These are phyloP conservation scores for Fregetta grallaria DNA, from an alignment of 2,113 vertebrate genomes.

Conservation along the genomic window DNA sequence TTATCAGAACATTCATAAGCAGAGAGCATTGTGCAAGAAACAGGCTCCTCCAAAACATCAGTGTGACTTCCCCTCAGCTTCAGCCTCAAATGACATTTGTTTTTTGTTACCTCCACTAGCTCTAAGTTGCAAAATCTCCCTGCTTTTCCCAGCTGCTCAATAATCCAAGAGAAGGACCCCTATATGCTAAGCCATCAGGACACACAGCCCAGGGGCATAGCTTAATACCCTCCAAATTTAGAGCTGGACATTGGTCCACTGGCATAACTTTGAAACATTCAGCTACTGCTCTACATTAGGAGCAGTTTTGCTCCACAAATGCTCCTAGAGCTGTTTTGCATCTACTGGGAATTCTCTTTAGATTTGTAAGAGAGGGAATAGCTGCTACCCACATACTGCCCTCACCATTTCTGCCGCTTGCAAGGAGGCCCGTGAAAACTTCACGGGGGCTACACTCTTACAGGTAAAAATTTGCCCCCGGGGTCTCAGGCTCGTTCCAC, in stretches of 20 bases:
- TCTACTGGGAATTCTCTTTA: not conserved
- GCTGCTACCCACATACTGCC: not conserved
- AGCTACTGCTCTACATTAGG: not conserved
- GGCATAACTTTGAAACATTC: not conserved
- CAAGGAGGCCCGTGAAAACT: not conserved
- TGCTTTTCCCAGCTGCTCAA: not conserved
- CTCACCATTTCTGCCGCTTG: not conserved
- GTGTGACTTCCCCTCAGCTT: not conserved
- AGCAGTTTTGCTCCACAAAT: not conserved
- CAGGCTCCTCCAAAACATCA: not conserved
- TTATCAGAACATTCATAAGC: not conserved
- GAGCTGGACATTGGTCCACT: not conserved
- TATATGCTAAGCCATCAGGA: not conserved
- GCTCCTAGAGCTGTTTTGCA: not conserved
- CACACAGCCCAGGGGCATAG: not conserved
- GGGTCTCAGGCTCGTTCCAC: not conserved
- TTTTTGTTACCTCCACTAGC: not conserved
- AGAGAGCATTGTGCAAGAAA: not conserved
- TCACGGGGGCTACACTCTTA: not conserved
- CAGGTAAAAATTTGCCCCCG: not conserved
- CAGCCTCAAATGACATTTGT: not conserved
- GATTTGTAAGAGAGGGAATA: not conserved
- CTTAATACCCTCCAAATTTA: slow-evolving; percentile 5
- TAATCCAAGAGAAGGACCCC: not conserved
- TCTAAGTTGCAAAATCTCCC: not conserved